Evolutionary conservation across 2,888 invertebrate species (phyloP).

Genomic region (Drosophila demipolita): DNA sequence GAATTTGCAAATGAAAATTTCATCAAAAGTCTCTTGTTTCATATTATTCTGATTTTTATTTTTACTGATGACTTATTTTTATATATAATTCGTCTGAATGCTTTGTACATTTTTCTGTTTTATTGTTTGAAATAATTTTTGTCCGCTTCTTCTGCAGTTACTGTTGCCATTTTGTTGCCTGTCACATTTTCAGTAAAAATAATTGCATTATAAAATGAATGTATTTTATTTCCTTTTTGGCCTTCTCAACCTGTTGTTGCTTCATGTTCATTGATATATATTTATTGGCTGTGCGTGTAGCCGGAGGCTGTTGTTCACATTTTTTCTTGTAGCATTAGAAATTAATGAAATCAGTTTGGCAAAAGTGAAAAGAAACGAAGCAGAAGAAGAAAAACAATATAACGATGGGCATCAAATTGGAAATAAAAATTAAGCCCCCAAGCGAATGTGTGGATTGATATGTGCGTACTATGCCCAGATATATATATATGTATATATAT

Average conservation of each 20-base stretch:
- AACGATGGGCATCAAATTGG: constrained; percentile 53
- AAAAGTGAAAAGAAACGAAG: constrained; percentile 34
- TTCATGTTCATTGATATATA: constrained; percentile 62
- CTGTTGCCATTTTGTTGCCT: constrained; percentile 30
- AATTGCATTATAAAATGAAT: constrained; percentile 16
- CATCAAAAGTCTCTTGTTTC: constrained; percentile 67
- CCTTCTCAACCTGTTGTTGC: constrained; percentile 33
- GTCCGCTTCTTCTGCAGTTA: constrained; percentile 11
- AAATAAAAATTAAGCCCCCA: constrained; percentile 58
- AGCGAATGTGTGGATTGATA: constrained; percentile 35
- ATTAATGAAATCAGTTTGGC: constrained; percentile 75
- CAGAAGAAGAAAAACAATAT: constrained; percentile 14
- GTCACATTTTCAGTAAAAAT: constrained; percentile 36
- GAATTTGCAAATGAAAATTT: constrained; percentile 77
- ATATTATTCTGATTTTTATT: constrained; percentile 42
- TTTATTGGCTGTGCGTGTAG: constrained; percentile 46
- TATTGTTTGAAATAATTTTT: constrained; percentile 66
- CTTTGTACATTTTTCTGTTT: constrained; percentile 54
- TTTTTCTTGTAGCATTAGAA: constrained; percentile 74
- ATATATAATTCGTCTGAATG: constrained; percentile 39
- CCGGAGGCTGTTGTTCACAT: constrained; percentile 56
- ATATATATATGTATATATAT: too few species aligned
- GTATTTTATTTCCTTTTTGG: constrained; percentile 22
- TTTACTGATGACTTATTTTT: constrained; percentile 56
- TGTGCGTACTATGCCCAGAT: constrained; percentile 12